These are phyloP conservation scores for Agrochola macilenta DNA, from an alignment of 2,888 invertebrate species.

Conservation along the genomic window DNA sequence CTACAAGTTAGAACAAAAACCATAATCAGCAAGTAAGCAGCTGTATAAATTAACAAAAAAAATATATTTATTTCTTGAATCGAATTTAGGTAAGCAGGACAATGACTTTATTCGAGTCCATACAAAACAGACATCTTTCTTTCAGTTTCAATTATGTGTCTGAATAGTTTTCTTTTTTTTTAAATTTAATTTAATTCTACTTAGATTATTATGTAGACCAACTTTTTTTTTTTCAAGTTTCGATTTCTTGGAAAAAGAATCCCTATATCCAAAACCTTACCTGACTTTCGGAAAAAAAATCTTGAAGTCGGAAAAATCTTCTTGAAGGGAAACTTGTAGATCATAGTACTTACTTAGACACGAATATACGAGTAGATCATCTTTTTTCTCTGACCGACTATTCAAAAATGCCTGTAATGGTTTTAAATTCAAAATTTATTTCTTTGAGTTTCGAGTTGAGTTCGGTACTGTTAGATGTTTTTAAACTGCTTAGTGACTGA, in stretches of 20 bases:
- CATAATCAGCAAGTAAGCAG: background rate
- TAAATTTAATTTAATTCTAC: background rate
- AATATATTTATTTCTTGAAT: slow-evolving; percentile 5
- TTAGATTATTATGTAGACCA: background rate
- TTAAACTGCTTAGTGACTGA: background rate
- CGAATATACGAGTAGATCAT: background rate
- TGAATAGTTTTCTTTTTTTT: background rate
- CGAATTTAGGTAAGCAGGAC: background rate
- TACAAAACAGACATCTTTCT: background rate
- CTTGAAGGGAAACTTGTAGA: background rate
- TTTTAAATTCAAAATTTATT: no score
- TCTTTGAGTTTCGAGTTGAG: background rate
- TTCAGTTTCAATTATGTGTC: background rate
- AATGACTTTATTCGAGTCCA: slow-evolving; percentile 1
- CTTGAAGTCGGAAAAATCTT: background rate
- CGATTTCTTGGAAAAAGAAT: no score
- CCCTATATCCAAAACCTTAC: no score
- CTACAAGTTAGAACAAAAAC: slow-evolving; percentile 1
- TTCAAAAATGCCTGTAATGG: background rate
- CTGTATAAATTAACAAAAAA: slow-evolving; percentile 24
- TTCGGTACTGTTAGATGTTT: background rate
- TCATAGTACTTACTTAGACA: background rate
- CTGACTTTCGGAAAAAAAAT: no score
- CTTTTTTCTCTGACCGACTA: background rate
- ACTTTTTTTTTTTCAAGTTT: background rate